Evolutionary conservation across 2,888 invertebrate species (phyloP).

Genomic region (Cataglyphis rosenhaueri): DNA sequence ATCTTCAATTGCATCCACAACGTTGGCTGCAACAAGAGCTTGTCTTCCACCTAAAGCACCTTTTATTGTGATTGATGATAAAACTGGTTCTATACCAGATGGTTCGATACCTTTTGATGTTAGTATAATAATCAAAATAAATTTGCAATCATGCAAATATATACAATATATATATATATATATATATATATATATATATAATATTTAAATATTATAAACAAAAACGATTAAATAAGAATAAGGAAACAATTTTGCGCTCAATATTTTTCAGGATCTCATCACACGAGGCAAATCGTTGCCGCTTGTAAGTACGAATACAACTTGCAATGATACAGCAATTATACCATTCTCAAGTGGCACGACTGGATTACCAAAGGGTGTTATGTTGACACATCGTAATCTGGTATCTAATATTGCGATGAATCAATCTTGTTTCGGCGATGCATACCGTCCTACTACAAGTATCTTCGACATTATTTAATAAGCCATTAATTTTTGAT

Average conservation of each 20-base stretch:
- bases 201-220: constrained; percentile 21
- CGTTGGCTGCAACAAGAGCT: constrained; percentile 84
- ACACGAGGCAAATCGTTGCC: constrained; percentile 79
- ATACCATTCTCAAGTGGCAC: constrained; percentile 89
- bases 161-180: background rate
- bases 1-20: constrained; percentile 86
- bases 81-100: constrained; percentile 85
- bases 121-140: background rate
- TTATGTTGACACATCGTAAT: constrained; percentile 86
- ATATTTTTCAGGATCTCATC: constrained; percentile 78
- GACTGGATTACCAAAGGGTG: constrained; percentile 88
- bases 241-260: background rate
- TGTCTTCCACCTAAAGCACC: constrained; percentile 49
- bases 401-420: constrained; percentile 86
- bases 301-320: background rate
- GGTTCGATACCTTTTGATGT: constrained; percentile 88
- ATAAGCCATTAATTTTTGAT: background rate
- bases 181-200: background rate
- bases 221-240: background rate
- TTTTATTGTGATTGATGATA: constrained; percentile 83
- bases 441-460: background rate
- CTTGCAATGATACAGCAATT: constrained; percentile 80
- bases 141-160: background rate
- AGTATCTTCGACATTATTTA: constrained; percentile 8
- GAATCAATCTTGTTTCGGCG: background rate